Percentiles rank a stretch among this genome's conserved stretches.
These are phyloP conservation scores for Telenomus remus DNA, from an alignment of 1,140 invertebrate genomes.

Conservation along the genomic window DNA sequence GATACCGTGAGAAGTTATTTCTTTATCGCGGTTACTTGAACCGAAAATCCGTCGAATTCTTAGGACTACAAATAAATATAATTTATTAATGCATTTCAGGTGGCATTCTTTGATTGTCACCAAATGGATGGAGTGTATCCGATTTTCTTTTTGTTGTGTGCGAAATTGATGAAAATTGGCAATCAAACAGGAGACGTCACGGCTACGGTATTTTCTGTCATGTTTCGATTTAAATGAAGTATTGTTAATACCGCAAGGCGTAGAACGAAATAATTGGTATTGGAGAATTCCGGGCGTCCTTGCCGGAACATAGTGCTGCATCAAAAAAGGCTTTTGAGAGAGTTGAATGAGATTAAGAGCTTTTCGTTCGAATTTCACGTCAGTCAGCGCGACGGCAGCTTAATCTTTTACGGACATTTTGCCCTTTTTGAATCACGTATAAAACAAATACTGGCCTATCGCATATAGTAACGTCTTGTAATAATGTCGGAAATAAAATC, in stretches of 20 bases:
- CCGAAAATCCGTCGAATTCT: too few species aligned
- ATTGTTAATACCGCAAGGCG: constrained; percentile 44
- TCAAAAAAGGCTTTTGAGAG: constrained; percentile 59
- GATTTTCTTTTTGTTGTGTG: too few species aligned
- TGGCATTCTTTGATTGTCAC: too few species aligned
- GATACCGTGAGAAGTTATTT: too few species aligned
- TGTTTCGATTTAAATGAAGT: constrained; percentile 43
- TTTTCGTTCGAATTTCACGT: constrained; percentile 71
- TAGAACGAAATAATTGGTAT: constrained; percentile 57
- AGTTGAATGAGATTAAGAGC: constrained; percentile 70
- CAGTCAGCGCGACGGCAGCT: constrained; percentile 65
- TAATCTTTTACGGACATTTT: constrained; percentile 65
- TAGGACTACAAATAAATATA: too few species aligned
- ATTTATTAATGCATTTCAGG: too few species aligned
- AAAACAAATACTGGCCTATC: constrained; percentile 68
- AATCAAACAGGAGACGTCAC: background rate
- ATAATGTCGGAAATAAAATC: constrained; percentile 60
- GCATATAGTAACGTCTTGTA: constrained; percentile 68
- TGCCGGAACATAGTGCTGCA: constrained; percentile 45
- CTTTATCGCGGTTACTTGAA: too few species aligned
- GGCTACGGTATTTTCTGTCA: constrained; percentile 32
- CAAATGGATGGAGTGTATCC: too few species aligned
- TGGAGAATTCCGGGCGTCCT: constrained; percentile 44
- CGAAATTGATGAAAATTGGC: background rate
- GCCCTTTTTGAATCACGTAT: constrained; percentile 65